Evolutionary conservation across 23 tunicate species (phyloP), one percentile per base, ranked within the genome.

Genomic region (Trididemnum clinides): DNA sequence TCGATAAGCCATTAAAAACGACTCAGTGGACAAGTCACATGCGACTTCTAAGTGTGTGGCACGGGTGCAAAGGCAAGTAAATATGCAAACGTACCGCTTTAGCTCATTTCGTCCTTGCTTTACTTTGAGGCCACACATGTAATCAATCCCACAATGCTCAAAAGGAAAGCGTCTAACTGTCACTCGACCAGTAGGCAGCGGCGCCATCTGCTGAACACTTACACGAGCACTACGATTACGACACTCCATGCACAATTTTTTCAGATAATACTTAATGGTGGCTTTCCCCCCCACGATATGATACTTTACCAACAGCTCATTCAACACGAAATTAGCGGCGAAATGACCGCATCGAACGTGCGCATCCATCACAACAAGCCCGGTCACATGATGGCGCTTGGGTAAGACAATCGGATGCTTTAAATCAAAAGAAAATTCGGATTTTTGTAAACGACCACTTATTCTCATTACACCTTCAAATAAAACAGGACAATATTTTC

Each of bases 141-240:
- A 59, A 59, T 59, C 66, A 19, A 59, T 59, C 25, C 66, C 25
- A n/a, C 66, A 59, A n/a, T 59, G 66, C 66, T 59, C 66, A 59
- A 59, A 59, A 59, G 25, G 66, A 59, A 59, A 59, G 22, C 66
- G 25, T 28, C 66, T 59, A 10, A 59, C 66, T 3, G 66, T n/a
- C 66, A 59, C 66, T n/a, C 66, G 21, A n/a, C 66, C 66, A 10
- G 66, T 10, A 28, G 66, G 66, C 54, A 44, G 15, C 15, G 54
- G 12, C 15, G 54, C 54, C 66, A 59, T 59, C 66, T 59, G 66
- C 21, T 59, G 66, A 59, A 28, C 25, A 59, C 20, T 19, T 3
- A 59, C 27, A 10, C 25, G 25, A 59, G 66, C 66, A 59, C 22
- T 59, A 59, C 66, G 66, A 59, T n/a, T 59, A 59, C 66, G 23